Percentiles rank a stretch among this genome's conserved stretches.
Conservation (phyloP, 2,888 invertebrate species). For the Agonopterix arenella region DNA sequence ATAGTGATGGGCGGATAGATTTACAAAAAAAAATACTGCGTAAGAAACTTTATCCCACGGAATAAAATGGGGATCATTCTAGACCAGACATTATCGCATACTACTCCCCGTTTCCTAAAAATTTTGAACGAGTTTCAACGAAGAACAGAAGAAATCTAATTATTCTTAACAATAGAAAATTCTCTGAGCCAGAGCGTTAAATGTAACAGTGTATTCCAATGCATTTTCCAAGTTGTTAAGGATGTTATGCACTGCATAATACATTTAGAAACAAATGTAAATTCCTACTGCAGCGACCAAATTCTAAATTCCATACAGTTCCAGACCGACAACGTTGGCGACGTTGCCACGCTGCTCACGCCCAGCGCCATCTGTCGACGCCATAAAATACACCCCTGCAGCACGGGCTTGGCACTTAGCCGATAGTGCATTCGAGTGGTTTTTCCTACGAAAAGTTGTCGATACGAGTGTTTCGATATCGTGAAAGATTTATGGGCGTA, state of each 20-base stretch:
- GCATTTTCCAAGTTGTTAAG: neutral
- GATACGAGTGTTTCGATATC: slow-evolving; percentile 3
- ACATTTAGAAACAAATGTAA: slow-evolving; percentile 1
- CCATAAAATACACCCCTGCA: slow-evolving; percentile 44
- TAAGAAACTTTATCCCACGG: too few relatives aligned
- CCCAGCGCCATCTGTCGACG: slow-evolving; percentile 41
- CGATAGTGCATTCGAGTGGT: slow-evolving; percentile 27
- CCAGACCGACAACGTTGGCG: neutral
- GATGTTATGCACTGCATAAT: neutral
- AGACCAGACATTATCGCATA: too few relatives aligned
- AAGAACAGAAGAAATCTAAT: too few relatives aligned
- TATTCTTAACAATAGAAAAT: too few relatives aligned
- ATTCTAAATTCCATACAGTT: slow-evolving; percentile 24
- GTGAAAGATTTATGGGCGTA: slow-evolving; percentile 6
- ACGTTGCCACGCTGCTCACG: slow-evolving; percentile 18
- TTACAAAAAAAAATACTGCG: too few relatives aligned
- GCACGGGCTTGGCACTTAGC: slow-evolving; percentile 29
- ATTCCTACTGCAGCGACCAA: slow-evolving; percentile 1
- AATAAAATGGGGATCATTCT: too few relatives aligned
- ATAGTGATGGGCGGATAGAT: too few relatives aligned
- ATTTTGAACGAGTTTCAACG: too few relatives aligned
- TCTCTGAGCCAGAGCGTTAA: too few relatives aligned
- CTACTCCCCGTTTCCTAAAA: too few relatives aligned
- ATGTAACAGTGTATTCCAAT: neutral
- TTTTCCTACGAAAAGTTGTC: slow-evolving; percentile 12